Evolutionary conservation across 1,140 invertebrate species (phyloP).

Genomic region (Cherax destructor): DNA sequence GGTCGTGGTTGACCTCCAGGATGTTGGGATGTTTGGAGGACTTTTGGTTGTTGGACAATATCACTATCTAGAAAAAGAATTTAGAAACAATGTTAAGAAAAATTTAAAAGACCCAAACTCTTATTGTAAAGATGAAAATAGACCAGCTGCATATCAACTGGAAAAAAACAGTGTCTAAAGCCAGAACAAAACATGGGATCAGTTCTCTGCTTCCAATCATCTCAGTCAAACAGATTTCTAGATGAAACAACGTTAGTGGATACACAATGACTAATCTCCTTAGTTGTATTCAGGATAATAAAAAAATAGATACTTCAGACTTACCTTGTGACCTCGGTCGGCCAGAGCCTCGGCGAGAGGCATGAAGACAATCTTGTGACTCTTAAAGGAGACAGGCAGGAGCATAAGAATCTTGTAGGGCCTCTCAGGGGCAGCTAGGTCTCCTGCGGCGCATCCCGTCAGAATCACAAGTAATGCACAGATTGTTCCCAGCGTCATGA

Average conservation of each 20-base stretch:
- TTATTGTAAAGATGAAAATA: not conserved
- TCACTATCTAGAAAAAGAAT: not conserved
- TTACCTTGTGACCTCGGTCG: not conserved
- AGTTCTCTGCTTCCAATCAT: not conserved
- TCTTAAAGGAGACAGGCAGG: not conserved
- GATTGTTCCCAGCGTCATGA: too few relatives aligned
- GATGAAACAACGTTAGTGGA: too few relatives aligned
- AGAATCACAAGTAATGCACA: too few relatives aligned
- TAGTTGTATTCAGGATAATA: too few relatives aligned
- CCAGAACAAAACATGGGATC: too few relatives aligned
- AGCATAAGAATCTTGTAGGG: not conserved
- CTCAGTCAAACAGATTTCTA: too few relatives aligned
- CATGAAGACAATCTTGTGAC: not conserved
- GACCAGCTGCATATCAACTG: not conserved
- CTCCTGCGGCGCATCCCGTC: not conserved
- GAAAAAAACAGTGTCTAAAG: not conserved
- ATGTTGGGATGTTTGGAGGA: constrained; percentile 5
- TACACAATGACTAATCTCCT: too few relatives aligned
- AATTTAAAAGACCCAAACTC: too few relatives aligned
- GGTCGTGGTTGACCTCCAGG: not conserved
- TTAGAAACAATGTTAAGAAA: too few relatives aligned
- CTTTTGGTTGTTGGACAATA: not conserved
- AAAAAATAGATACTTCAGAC: not conserved
- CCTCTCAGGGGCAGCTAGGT: not conserved
- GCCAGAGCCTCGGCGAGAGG: not conserved